Evolutionary conservation across 1,140 invertebrate species (phyloP), one percentile per base, ranked within the genome.

Genomic region (Pseudomyrmex flavicornis): DNA sequence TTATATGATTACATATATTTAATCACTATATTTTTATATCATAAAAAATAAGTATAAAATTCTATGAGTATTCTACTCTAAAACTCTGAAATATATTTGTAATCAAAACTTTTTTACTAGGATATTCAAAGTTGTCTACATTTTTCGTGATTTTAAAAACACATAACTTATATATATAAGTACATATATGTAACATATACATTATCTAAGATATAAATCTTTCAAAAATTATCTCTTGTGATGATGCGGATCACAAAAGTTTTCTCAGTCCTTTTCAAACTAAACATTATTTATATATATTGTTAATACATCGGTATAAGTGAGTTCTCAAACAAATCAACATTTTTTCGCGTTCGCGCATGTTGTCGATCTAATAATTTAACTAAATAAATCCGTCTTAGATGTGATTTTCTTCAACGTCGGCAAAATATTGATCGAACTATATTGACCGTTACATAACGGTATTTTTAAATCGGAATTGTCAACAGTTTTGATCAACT

Each of bases 401-500:
- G 93, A 94, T 0, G 92, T 93, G 0, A 93, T 94, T 54, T 93
- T 94, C 68, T 92, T 94, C 0, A 94, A 90, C 0, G 92, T 86
- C 2, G 94, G 92, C 20, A 94, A 75, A 73, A 94, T 94, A 46
- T 87, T 90, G 48, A 94, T 94, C 2, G 93, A 88, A 15, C 92
- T 92, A 65, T 94, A 93, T 63, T 93, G 94, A 1, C 92, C 91
- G 44, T 93, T 93, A 17, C 90, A 92, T 13, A 94, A 85, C 1
- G 94, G 92, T 91, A 94, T 92, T 83, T 90, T 92, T 7, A 93
- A 88, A 65, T 94, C 93, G 0, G 84, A 66, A 61, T 91, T 93
- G 8, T 94, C 93, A 20, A 35, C 15, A 9, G 85, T 88, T 58
- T 89, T 91, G 7, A 88, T 85, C 0, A 70, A 75, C 1, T 88